A percentile compares a stretch with the other conserved stretches of the same genome.
phyloP scores from a whole-genome alignment of 2,113 vertebrate species.

The Tringa solitaria region DNA sequence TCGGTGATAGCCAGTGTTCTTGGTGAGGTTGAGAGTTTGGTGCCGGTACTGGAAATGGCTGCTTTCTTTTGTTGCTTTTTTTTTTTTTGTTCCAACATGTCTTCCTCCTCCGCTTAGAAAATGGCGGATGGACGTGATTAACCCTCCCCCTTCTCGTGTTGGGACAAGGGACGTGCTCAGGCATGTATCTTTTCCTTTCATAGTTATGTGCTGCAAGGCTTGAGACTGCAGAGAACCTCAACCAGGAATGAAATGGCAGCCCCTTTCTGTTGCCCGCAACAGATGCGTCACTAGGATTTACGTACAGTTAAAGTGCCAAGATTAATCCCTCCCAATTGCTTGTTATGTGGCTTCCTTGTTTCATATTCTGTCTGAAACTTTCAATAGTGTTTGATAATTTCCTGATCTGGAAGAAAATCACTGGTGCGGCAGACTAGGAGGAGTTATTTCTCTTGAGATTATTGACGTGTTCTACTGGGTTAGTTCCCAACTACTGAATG shows the following conservation, averaged over 20 bases:
- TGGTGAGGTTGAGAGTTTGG: neutral
- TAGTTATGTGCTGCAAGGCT: slow-evolving; percentile 37
- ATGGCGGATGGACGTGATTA: slow-evolving; percentile 90
- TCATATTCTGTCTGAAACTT: neutral
- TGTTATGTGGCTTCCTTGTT: neutral
- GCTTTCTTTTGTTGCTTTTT: slow-evolving; percentile 93
- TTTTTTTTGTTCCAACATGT: slow-evolving; percentile 93
- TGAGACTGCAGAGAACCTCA: slow-evolving; percentile 8
- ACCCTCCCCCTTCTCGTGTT: slow-evolving; percentile 72
- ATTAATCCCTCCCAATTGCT: neutral
- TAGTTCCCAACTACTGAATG: neutral
- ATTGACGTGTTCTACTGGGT: neutral
- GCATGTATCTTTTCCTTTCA: slow-evolving; percentile 31
- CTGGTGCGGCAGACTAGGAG: neutral
- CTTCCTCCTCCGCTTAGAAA: slow-evolving; percentile 91
- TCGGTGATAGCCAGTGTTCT: neutral
- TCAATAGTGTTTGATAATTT: neutral
- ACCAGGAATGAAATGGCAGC: slow-evolving; percentile 42
- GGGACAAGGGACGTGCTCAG: slow-evolving; percentile 51
- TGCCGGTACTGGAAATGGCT: slow-evolving; percentile 89
- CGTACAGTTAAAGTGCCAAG: neutral
- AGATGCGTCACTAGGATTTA: slow-evolving; percentile 52
- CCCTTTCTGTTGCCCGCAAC: slow-evolving; percentile 47
- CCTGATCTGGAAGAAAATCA: neutral
- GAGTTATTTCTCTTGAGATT: neutral